Evolutionary conservation across 30 jellyfish, hydroid and myxozoan genomes (phyloP), one percentile per base, ranked within the genome.

Genomic region (Nemopilema nomurai): DNA sequence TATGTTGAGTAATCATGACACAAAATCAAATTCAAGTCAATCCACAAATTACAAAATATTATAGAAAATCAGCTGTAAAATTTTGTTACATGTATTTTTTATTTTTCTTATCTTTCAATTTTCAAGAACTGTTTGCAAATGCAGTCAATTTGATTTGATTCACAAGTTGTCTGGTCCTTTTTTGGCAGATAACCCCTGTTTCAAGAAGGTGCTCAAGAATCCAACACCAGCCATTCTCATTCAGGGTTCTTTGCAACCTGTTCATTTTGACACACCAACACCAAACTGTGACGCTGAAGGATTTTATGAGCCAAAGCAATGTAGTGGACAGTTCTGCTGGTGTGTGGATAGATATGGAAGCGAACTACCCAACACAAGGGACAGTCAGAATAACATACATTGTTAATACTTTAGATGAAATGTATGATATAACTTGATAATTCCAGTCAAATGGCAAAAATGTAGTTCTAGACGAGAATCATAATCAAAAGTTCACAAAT

Each of bases 261-360:
- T 83, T 7, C 23, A 27, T 7, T 30, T 72, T 13, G 79, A 66
- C 16, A 26, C 29, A 26, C 31, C 71, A 1, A 77, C 71, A 28
- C 91, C 91, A 71, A 76, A 30, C 28, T 83, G 91, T 83, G 91
- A 83, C 32, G 81, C 51, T 19, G 33, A 53, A 22, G 91, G 91
- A 30, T 83, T 70, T 52, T 83, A 9, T 33, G 72, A 63, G 19
- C 86, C 85, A 73, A 83, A 62, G 62, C 91, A 83, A 51, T 83
- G 91, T 69, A 49, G 41, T 70, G 17, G 20, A 0, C 30, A 53
- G 16, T 21, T n/a, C 6, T 83, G 91, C 49, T 83, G 91, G 91
- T 83, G 91, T 71, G 91, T 71, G 1, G 80, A 83, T n/a, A 71
- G 71, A 51, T 21, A 18, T 23, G 91, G 91, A 25, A 80, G 28